Conservation (phyloP, 2,797 vertebrate species). For the Acomys russatus region DNA sequence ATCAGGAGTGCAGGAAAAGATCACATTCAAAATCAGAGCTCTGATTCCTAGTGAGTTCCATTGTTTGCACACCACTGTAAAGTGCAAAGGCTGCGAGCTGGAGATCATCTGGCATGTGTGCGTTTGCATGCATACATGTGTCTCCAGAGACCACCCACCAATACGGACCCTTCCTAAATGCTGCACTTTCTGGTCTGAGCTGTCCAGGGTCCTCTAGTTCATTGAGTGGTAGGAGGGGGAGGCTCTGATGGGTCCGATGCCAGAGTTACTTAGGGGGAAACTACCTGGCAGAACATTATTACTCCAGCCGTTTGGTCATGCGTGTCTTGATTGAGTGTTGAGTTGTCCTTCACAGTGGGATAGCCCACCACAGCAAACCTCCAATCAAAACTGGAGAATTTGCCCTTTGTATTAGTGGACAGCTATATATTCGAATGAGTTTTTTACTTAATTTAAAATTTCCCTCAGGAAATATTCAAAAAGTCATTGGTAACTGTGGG, state of each 20-base stretch:
- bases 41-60: not conserved
- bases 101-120: not conserved
- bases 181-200: not conserved
- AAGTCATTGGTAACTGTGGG: not conserved
- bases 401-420: not conserved
- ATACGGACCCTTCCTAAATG: not conserved
- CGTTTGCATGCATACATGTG: not conserved
- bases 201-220: not conserved
- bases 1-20: not conserved
- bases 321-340: not conserved
- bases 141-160: not conserved
- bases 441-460: constrained; percentile 13
- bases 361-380: not conserved
- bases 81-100: not conserved
- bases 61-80: not conserved
- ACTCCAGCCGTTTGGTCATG: not conserved
- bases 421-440: not conserved
- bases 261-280: not conserved
- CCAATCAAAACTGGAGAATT: not conserved
- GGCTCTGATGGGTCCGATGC: not conserved
- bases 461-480: not conserved
- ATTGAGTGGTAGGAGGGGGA: not conserved
- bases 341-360: not conserved
- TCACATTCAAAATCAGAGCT: not conserved
- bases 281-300: not conserved